A percentile compares a stretch with the other conserved stretches of the same genome.
Conservation (phyloP, 37 sponge, comb jelly and placozoan species). For the Tethya wilhelma region DNA sequence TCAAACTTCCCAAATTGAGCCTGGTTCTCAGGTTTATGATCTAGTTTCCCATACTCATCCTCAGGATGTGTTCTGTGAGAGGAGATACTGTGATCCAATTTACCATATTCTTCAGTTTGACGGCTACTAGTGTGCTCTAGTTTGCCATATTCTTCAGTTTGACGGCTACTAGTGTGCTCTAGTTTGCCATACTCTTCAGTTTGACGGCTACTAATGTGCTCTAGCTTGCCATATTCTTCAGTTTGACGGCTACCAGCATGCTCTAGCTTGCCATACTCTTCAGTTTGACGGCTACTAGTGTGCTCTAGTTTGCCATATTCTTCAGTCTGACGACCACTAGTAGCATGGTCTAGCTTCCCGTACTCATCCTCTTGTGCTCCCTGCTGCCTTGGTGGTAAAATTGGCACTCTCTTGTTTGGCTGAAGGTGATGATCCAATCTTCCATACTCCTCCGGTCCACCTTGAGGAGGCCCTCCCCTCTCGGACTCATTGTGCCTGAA, state of each 20-base stretch:
- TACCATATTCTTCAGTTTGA: neutral
- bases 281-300: neutral
- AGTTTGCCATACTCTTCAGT: slow-evolving; percentile 16
- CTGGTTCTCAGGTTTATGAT: neutral
- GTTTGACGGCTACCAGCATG: neutral
- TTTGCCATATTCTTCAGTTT: neutral
- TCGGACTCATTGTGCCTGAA: neutral
- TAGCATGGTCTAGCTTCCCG: neutral
- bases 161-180: neutral
- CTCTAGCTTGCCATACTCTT: slow-evolving; percentile 20
- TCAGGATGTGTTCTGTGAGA: neutral
- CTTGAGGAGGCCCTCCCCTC: neutral
- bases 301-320: neutral
- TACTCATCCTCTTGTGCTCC: neutral
- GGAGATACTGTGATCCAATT: neutral
- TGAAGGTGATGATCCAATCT: neutral
- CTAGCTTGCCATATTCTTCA: neutral
- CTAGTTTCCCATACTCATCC: slow-evolving; percentile 11
- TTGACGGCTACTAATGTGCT: neutral
- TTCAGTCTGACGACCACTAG: neutral
- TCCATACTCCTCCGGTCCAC: slow-evolving; percentile 9
- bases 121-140: neutral
- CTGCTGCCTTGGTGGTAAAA: neutral
- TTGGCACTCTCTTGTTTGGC: neutral
- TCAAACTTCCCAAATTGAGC: neutral